Percentiles rank a stretch among this genome's conserved stretches.
Conservation (phyloP, 2,888 invertebrate species). For the Tipula helvola region DNA sequence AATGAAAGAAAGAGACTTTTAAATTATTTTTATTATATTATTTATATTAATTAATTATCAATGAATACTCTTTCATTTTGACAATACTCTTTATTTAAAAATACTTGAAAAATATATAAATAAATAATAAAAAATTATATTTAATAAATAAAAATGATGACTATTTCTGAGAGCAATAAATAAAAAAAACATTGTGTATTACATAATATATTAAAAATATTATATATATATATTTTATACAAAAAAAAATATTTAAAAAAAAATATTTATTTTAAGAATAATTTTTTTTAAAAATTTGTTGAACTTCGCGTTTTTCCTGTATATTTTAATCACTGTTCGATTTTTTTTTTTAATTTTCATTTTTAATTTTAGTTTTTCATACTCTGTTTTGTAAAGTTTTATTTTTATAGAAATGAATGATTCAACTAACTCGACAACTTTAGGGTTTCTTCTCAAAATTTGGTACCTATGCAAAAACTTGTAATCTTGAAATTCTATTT, state of each 20-base stretch:
- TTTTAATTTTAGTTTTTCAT: not conserved
- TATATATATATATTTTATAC: not conserved
- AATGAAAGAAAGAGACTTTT: not conserved
- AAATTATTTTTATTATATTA: not conserved
- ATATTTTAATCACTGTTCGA: not conserved
- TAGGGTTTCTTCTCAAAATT: too few species aligned
- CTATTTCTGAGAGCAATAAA: conserved; percentile 11
- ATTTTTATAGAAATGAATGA: not conserved
- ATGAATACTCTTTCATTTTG: conserved; percentile 7
- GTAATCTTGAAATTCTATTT: too few species aligned
- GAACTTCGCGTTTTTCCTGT: not conserved
- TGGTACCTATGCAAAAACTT: too few species aligned
- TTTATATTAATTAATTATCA: not conserved
- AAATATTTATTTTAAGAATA: not conserved
- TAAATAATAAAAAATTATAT: conserved; percentile 7
- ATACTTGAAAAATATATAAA: not conserved
- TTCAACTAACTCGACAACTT: too few species aligned
- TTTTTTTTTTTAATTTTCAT: not conserved
- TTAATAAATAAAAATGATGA: conserved; percentile 6
- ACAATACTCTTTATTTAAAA: conserved; percentile 9
- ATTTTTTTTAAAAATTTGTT: not conserved
- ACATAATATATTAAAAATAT: not conserved
- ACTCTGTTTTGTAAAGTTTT: not conserved
- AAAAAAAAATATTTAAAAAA: not conserved
- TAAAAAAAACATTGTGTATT: not conserved